Percentiles rank a stretch among this genome's conserved stretches.
Evolutionary conservation across 1,140 invertebrate species (phyloP).

Genomic region (Euura lappo): DNA sequence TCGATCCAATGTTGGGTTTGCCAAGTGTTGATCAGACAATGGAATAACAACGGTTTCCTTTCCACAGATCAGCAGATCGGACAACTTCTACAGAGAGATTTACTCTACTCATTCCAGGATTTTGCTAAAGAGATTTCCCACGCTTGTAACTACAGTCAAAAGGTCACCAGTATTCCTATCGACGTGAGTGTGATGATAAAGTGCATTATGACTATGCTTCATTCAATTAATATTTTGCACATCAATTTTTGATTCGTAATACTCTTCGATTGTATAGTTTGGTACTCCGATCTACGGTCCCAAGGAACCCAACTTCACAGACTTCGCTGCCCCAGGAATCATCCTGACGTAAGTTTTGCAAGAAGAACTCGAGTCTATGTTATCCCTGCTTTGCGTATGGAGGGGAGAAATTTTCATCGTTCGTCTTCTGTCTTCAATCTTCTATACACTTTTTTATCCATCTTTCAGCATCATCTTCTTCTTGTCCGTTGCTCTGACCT

Average conservation of each 20-base stretch:
- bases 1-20: too few relatives aligned
- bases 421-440: background rate
- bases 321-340: slow-evolving; percentile 93
- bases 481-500: slow-evolving; percentile 90
- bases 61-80: slow-evolving; percentile 89
- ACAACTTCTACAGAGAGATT: slow-evolving; percentile 76
- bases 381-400: background rate
- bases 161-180: slow-evolving; percentile 74
- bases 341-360: slow-evolving; percentile 79
- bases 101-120: slow-evolving; percentile 75
- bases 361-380: slow-evolving; percentile 7
- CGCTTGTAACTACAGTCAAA: slow-evolving; percentile 74
- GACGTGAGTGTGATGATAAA: slow-evolving; percentile 54
- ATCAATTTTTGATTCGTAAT: slow-evolving; percentile 18
- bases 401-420: background rate
- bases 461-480: slow-evolving; percentile 89
- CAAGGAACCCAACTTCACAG: slow-evolving; percentile 85
- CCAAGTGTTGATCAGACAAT: too few relatives aligned
- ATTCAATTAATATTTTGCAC: background rate
- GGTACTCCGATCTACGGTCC: slow-evolving; percentile 86
- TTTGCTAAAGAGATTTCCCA: slow-evolving; percentile 72
- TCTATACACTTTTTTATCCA: slow-evolving; percentile 11
- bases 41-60: too few relatives aligned
- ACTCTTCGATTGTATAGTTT: slow-evolving; percentile 63
- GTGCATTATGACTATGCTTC: background rate